Evolutionary conservation across 2,888 invertebrate species (phyloP).

Genomic region (Morpho achilles): DNA sequence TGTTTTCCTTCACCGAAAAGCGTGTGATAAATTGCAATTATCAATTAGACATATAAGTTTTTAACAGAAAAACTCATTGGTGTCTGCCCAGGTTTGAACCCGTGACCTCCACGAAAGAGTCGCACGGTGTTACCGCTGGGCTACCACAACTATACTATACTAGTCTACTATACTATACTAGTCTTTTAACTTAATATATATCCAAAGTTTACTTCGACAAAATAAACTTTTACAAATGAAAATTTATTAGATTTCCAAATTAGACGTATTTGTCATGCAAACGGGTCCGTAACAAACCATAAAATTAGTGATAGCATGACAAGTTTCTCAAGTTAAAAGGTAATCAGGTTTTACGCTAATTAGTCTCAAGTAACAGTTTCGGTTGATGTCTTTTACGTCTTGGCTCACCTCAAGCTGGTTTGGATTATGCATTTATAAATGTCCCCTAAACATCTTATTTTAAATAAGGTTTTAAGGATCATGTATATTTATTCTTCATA

Average conservation of each 20-base stretch:
- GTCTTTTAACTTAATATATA: no score
- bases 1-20: no score
- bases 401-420: background rate
- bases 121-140: no score
- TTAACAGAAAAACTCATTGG: no score
- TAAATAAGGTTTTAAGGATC: background rate
- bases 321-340: slow-evolving; percentile 9
- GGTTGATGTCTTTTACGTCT: background rate
- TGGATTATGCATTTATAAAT: background rate
- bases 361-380: slow-evolving; percentile 8
- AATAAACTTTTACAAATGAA: background rate
- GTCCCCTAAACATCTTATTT: slow-evolving; percentile 1
- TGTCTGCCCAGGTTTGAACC: no score
- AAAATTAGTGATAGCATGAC: slow-evolving; percentile 16
- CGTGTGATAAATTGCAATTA: no score
- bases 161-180: no score
- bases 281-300: slow-evolving; percentile 1
- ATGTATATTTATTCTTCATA: background rate
- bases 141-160: no score
- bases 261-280: slow-evolving; percentile 5
- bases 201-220: no score
- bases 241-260: background rate
- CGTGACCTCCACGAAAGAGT: no score
- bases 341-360: slow-evolving; percentile 11
- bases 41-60: no score